Evolutionary conservation across 2,113 vertebrate genomes (phyloP), one percentile per base, ranked within the genome.

Genomic region (Muntiacus reevesi): DNA sequence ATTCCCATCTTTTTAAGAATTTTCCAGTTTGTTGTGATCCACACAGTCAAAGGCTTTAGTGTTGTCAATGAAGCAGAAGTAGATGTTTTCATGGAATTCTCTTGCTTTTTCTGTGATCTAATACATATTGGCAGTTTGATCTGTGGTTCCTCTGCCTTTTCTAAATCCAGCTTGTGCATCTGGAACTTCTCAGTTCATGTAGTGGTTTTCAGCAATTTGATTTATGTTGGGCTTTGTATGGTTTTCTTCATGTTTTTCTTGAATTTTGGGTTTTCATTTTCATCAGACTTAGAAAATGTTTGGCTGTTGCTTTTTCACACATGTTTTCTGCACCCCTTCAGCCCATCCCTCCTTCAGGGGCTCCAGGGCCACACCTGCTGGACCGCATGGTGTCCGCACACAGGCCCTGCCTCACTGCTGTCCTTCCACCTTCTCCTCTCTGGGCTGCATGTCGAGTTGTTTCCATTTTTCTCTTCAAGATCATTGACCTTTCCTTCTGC

Each of bases 361-460:
- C 45, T 19, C 30, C 30, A 25, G 3, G 21, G 16, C 0, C 2
- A 9, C 3, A 19, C 0, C 59, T 9, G 1, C 17, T 5, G 27
- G n/a, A 15, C 40, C 3, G 7, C 5, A 1, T 10, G 27, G 47
- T 2, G 3, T 43, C 27, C 21, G 1, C 1, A 1, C 28, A 2
- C 15, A n/a, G 7, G 25, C 7, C 64, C 13, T 3, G 45, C 21
- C 7, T 7, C 14, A 3, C 28, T 30, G n/a, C 27, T 19, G 40
- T 30, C 21, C 21, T 23, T 15, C 27, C 1, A 3, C 15, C 62
- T 27, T 40, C 6, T 2, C 67, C 36, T 71, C 3, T 64, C 91
- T n/a, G 47, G 30, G 89, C 40, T 36, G 25, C 30, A 7, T 19
- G 3, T 13, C 3, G 30, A 23, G 8, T 16, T 19, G 36, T 76